Conservation (phyloP, 2,797 vertebrate genomes). For the Kryptolebias ocellatus region DNA sequence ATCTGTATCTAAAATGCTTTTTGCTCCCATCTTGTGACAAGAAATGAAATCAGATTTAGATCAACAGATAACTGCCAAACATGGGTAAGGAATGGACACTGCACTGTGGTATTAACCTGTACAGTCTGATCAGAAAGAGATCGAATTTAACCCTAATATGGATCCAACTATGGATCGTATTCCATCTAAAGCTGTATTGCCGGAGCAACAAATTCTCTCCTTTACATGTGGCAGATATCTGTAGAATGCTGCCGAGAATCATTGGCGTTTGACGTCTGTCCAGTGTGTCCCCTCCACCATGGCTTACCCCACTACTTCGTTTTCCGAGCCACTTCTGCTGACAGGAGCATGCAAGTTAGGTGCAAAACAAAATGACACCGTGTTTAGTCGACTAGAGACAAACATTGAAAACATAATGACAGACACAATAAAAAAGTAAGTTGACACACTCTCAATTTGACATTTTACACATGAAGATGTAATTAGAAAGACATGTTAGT, state of each 20-base stretch:
- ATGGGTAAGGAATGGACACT: rapidly evolving
- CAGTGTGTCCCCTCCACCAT: slow-evolving; percentile 34
- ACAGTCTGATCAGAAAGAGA: neutral
- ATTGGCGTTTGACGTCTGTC: slow-evolving; percentile 1
- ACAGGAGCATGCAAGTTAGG: slow-evolving; percentile 60
- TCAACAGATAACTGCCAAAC: slow-evolving; percentile 23
- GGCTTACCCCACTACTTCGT: slow-evolving; percentile 78
- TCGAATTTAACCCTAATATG: neutral
- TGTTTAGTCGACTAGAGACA: slow-evolving; percentile 58
- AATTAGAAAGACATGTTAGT: neutral
- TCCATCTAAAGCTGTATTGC: neutral
- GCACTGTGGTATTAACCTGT: neutral
- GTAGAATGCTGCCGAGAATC: neutral
- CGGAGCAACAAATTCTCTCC: neutral
- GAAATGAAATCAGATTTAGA: slow-evolving; percentile 12
- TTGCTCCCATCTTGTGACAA: slow-evolving; percentile 88
- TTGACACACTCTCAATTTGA: neutral
- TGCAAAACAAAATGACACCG: slow-evolving; percentile 65
- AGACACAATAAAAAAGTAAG: slow-evolving; percentile 1
- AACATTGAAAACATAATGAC: slow-evolving; percentile 11
- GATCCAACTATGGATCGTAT: rapidly evolving
- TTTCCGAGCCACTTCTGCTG: slow-evolving; percentile 85
- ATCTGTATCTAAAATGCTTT: slow-evolving; percentile 47
- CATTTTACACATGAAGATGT: neutral
- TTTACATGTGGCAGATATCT: slow-evolving; percentile 17